A percentile compares a stretch with the other conserved stretches of the same genome.
phyloP scores from a whole-genome alignment of 2,797 vertebrate genomes.

The Balearica regulorum region DNA sequence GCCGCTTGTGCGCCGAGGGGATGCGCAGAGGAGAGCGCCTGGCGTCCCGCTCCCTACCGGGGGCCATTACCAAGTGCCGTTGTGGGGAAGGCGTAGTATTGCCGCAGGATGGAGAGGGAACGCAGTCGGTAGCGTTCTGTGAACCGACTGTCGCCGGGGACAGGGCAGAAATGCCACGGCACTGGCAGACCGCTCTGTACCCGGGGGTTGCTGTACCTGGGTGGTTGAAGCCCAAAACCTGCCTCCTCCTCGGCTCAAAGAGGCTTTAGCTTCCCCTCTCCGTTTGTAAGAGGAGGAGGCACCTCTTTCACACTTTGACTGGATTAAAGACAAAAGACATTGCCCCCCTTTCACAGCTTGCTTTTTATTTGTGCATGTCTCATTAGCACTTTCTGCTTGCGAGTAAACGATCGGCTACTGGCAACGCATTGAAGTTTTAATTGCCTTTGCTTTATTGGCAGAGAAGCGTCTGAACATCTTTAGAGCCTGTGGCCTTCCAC shows the following conservation, averaged over 20 bases:
- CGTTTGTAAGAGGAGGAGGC: accelerated
- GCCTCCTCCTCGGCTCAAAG: neutral
- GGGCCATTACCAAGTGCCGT: accelerated
- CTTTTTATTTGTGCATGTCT: neutral
- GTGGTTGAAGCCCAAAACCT: neutral
- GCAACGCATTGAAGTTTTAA: neutral
- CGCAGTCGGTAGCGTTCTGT: accelerated
- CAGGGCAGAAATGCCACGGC: accelerated
- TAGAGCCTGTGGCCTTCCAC: neutral
- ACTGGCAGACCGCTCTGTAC: neutral
- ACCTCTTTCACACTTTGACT: neutral
- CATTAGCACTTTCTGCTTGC: neutral
- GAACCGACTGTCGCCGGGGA: accelerated
- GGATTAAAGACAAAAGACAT: neutral
- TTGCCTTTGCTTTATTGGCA: neutral
- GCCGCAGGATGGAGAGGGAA: neutral
- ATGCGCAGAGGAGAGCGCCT: neutral
- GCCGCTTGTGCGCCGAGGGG: accelerated
- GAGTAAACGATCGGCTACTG: neutral
- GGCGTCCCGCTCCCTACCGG: accelerated
- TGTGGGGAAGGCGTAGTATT: accelerated
- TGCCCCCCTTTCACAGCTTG: neutral
- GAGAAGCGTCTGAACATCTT: neutral
- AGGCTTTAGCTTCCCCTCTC: neutral
- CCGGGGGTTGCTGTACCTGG: accelerated